Base-by-base conservation (phyloP, 2,797 vertebrate species). In the Crocodylus rhombifer region DNA sequence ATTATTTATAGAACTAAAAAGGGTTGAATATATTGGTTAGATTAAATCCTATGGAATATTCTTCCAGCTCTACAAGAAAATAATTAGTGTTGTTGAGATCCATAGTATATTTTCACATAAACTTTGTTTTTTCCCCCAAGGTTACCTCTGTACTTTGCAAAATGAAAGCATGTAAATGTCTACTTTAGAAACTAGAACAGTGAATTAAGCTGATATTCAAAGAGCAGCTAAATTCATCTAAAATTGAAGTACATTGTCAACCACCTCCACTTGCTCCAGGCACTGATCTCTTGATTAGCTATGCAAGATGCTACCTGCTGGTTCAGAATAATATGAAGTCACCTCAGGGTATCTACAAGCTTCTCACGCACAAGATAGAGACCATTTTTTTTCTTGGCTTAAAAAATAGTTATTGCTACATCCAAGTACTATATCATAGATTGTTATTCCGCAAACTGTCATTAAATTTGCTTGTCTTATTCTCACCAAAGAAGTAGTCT, bases 301-400 rank as follows among this genome's bases (percentile, higher is more conserved):
- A 97, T 98, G 97, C 98, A 98, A 98, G 98, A 98, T 98, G 97
- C 98, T 98, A 98, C 98, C 98, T 98, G 98, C 97, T 98, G 96
- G 96, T 98, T 98, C 96, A 97, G 97, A 98, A 97, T 98, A 98
- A 97, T 97, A 97, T 96, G 96, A 98, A 98, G 97, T 98, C 97
- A 97, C 98, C 98, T 96, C 97, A 78, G 98, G 98, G 97, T 96
- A 98, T 98, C 97, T 97, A 96, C 97, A 95, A 97, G 96, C 97
- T 98, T 98, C 98, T 98, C 98, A 98, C 97, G 98, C 97, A 98
- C 97, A 98, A 98, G 97, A 98, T 96, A 97, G 97, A 96, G 96
- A 96, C 95, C 97, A 94, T 93, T 89, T 86, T 82, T 92, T 95
- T 87, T 97, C 95, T 98, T 98, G 98, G 98, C 98, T 98, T 94